Conservation (phyloP, 2,888 invertebrate genomes). For the Andrena bicolor region DNA sequence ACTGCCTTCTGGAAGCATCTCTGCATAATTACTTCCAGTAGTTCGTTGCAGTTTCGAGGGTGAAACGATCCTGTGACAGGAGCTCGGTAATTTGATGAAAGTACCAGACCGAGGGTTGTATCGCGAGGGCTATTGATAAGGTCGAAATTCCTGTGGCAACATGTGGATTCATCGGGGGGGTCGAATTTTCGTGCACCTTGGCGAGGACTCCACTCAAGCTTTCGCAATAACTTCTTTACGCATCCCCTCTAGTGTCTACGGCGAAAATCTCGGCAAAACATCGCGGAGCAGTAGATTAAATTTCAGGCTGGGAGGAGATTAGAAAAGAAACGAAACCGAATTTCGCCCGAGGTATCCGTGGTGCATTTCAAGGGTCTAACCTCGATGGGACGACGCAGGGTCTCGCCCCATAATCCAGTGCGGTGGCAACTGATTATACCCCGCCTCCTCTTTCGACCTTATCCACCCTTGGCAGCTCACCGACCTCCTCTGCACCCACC, state of each 20-base stretch:
- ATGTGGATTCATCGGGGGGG: constrained; percentile 8
- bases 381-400: constrained; percentile 77
- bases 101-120: constrained; percentile 73
- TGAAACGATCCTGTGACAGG: constrained; percentile 4
- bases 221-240: not conserved
- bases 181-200: not conserved
- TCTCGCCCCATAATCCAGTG: constrained; percentile 84
- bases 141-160: constrained; percentile 75
- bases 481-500: constrained; percentile 31
- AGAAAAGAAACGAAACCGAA: constrained; percentile 65
- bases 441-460: constrained; percentile 78
- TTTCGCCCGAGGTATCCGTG: constrained; percentile 73
- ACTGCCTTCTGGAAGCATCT: not conserved
- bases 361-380: constrained; percentile 80
- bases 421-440: constrained; percentile 85
- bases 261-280: constrained; percentile 21
- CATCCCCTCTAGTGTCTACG: not conserved
- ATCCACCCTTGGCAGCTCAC: constrained; percentile 77
- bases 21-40: not conserved
- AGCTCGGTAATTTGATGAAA: constrained; percentile 67
- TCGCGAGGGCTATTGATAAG: constrained; percentile 81
- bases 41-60: not conserved
- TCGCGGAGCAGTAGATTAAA: constrained; percentile 29
- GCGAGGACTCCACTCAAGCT: not conserved
- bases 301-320: constrained; percentile 46